Conservation (phyloP, 2,888 invertebrate genomes). For the Epicampocera succincta region DNA sequence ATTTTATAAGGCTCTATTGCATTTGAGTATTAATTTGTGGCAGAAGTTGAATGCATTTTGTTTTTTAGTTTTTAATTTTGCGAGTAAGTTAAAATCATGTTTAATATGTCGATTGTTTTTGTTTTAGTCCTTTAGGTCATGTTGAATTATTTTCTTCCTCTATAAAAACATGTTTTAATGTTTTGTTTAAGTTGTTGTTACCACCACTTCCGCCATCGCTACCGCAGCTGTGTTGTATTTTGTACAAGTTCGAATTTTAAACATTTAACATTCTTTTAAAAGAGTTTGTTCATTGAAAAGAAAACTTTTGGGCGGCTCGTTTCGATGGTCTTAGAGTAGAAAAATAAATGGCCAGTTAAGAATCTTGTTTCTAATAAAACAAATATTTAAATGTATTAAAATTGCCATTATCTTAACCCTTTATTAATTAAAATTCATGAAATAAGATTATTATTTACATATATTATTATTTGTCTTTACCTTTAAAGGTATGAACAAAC, state of each 20-base stretch:
- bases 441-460: no score
- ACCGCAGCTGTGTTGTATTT: not conserved
- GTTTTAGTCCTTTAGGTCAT: conserved; percentile 51
- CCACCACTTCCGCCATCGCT: conserved; percentile 32
- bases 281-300: not conserved
- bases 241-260: not conserved
- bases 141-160: conserved; percentile 52
- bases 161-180: conserved; percentile 52
- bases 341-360: no score
- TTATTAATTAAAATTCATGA: no score
- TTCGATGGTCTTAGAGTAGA: no score
- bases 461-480: no score
- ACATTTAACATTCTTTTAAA: conserved; percentile 3
- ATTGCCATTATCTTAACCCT: no score
- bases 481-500: no score
- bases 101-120: conserved; percentile 55
- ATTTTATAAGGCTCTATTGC: conserved; percentile 21
- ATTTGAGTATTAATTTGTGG: conserved; percentile 28
- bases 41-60: not conserved
- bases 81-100: conserved; percentile 44
- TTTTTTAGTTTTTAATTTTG: conserved; percentile 5
- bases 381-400: no score
- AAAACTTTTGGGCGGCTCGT: no score
- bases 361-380: no score
- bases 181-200: conserved; percentile 50